A percentile compares a stretch with the other conserved stretches of the same genome.
Conservation (phyloP, 2,113 vertebrate species). For the Brachypodius melanocephalos region DNA sequence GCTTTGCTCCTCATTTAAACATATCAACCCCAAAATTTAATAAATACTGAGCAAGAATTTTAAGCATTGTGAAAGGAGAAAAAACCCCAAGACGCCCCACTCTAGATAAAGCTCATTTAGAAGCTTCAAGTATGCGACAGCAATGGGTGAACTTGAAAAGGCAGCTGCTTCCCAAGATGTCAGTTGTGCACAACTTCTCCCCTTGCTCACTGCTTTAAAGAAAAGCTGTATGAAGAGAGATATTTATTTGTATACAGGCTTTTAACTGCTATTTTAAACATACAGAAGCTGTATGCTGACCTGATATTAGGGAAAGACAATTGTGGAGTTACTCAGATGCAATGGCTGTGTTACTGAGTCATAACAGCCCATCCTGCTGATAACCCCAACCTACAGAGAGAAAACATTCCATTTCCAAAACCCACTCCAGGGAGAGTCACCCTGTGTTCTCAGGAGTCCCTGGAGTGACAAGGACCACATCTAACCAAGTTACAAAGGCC, state of each 20-base stretch:
- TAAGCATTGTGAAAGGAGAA: background rate
- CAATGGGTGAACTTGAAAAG: background rate
- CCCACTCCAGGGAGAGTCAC: background rate
- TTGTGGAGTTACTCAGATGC: fast-evolving
- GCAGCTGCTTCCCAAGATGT: background rate
- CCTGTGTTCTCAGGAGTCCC: background rate
- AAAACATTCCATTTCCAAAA: background rate
- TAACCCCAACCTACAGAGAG: background rate
- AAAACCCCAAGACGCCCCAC: background rate
- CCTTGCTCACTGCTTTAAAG: background rate
- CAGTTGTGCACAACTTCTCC: background rate
- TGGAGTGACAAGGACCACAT: background rate
- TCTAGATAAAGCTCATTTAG: constrained; percentile 15
- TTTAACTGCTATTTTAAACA: background rate
- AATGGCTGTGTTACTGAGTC: fast-evolving
- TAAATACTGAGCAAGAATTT: background rate
- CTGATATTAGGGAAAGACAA: background rate
- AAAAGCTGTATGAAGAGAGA: background rate
- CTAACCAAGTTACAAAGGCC: background rate
- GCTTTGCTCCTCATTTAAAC: constrained; percentile 20
- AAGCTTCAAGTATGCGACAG: constrained; percentile 11
- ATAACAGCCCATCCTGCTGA: background rate
- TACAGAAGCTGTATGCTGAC: background rate
- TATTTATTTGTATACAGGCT: background rate
- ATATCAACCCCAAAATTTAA: background rate